These are phyloP conservation scores for Leptarthrus brevirostris DNA, from an alignment of 2,888 invertebrate species.

Conservation along the genomic window DNA sequence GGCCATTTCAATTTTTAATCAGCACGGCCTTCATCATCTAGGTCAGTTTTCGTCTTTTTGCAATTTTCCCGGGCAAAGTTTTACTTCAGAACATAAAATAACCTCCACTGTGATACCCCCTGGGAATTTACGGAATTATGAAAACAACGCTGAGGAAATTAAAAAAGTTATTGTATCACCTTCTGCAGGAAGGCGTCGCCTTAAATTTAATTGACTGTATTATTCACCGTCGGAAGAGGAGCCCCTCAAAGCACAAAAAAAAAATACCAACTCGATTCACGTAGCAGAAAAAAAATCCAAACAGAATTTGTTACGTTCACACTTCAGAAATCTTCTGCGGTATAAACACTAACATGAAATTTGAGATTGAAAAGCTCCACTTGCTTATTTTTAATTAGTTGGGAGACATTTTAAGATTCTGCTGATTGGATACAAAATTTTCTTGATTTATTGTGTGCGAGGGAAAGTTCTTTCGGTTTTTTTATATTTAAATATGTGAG, in stretches of 20 bases:
- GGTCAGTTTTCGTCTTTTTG: slow-evolving; percentile 25
- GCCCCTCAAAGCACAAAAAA: background rate
- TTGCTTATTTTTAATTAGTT: too few relatives aligned
- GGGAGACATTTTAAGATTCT: too few relatives aligned
- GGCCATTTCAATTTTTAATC: slow-evolving; percentile 47
- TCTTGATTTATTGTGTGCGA: too few relatives aligned
- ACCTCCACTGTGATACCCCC: background rate
- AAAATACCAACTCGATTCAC: background rate
- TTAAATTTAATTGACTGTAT: slow-evolving; percentile 31
- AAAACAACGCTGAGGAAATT: slow-evolving; percentile 44
- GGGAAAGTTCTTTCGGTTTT: too few relatives aligned
- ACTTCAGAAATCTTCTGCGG: too few relatives aligned
- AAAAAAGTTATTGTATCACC: slow-evolving; percentile 47
- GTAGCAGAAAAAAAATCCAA: background rate
- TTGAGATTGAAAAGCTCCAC: too few relatives aligned
- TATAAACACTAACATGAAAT: too few relatives aligned
- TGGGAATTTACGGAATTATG: slow-evolving; percentile 25
- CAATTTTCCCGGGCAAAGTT: slow-evolving; percentile 19
- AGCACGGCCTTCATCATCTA: slow-evolving; percentile 31
- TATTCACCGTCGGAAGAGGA: background rate
- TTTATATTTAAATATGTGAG: too few relatives aligned
- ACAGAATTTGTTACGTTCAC: background rate
- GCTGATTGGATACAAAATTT: too few relatives aligned
- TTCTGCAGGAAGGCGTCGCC: slow-evolving; percentile 28
- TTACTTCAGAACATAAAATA: slow-evolving; percentile 24